phyloP scores from a whole-genome alignment of 2,888 invertebrate genomes.

The Copidosoma aretas region DNA sequence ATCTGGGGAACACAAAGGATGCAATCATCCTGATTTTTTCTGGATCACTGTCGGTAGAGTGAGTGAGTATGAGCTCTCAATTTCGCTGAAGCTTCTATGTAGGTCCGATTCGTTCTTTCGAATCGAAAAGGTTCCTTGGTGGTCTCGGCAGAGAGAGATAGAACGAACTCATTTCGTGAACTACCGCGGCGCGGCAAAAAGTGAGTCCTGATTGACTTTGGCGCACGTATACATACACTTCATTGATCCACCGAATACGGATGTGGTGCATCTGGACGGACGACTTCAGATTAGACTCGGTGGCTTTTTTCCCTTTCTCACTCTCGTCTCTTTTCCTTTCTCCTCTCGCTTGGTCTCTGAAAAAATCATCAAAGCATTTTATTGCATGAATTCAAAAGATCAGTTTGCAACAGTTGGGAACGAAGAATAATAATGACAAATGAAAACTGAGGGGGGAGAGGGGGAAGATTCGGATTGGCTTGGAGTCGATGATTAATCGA shows the following conservation, averaged over 20 bases:
- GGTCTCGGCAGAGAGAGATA: no score
- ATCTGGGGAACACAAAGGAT: no score
- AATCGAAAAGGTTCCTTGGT: no score
- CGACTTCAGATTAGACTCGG: conserved; percentile 30
- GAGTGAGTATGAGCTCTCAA: no score
- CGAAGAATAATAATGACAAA: background rate
- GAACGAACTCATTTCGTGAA: conserved; percentile 13
- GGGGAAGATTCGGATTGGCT: background rate
- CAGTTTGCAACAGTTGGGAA: background rate
- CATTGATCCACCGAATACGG: conserved; percentile 29
- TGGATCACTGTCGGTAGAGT: no score
- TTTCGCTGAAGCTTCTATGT: no score
- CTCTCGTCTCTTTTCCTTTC: background rate
- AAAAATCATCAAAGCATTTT: no score
- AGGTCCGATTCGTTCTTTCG: no score
- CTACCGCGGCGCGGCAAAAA: background rate
- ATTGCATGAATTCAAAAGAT: no score
- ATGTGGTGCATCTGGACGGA: conserved; percentile 30
- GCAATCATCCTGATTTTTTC: no score
- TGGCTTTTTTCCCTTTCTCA: conserved; percentile 22
- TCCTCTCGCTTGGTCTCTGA: background rate
- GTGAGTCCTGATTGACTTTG: no score
- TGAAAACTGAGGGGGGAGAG: background rate
- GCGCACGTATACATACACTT: conserved; percentile 9
- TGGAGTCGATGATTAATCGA: conserved; percentile 52